Base-by-base conservation (phyloP, 2,797 vertebrate species). In the Hyperoplus immaculatus region DNA sequence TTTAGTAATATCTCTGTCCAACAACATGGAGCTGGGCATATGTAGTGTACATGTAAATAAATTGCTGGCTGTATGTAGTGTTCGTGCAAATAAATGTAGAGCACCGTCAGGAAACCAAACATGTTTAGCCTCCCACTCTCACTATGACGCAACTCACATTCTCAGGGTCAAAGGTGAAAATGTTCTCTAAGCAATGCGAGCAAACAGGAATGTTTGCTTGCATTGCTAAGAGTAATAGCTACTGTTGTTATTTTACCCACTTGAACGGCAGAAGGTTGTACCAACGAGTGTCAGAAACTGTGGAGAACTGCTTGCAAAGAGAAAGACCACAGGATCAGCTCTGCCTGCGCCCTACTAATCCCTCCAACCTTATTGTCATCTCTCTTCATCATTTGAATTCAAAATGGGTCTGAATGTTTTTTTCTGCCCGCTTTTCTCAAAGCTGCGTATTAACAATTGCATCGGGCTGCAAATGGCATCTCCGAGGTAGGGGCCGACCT, bases 401-500 rank as follows among this genome's bases (percentile, higher is more conserved):
- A 71, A 93, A 93, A 92, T 62, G 75, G 76, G 66, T 70, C 71
- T 67, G 74, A 92, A 84, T 88, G 85, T 85, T 91, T 90, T 83
- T 29, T 3, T 84, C 83, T 54, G 63, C 58, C 51, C 36, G 56
- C 76, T 82, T 88, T 76, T 77, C 78, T 85, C 70, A 85, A 82
- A 88, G 84, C 86, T 65, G 77, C 54, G 46, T 81, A 89, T 88
- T 91, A 91, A 90, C 88, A 91, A 89, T 88, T 81, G 87, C 77
- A 78, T 56, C 3, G 80, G 8, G 45, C 85, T 50, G 69, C 87
- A 89, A 93, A 91, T 88, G 87, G 81, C 85, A 88, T 92, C 89
- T 90, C 88, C 75, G 61, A 90, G 91, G 88, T 89, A 80, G 76
- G 77, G 64, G 75, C 74, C 69, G 90, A 94, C 94, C 94, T 94